These are phyloP conservation scores for Galbula dea DNA, from an alignment of 2,113 vertebrate genomes.

Conservation along the genomic window DNA sequence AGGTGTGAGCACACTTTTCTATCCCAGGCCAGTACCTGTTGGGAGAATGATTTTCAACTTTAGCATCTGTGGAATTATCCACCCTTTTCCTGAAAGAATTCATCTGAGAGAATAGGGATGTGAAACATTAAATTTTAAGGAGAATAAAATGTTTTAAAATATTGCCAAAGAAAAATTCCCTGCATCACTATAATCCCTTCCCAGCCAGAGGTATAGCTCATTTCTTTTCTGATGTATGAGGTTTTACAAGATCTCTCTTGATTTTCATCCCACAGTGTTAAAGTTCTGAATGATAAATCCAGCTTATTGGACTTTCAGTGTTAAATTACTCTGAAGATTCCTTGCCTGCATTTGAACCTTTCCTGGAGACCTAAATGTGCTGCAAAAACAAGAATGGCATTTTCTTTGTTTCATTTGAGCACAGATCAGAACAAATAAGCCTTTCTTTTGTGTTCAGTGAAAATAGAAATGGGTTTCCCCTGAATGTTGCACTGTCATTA, in stretches of 20 bases:
- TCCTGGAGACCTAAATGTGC: not conserved
- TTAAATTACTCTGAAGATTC: not conserved
- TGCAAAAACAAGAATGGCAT: not conserved
- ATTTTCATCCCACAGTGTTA: not conserved
- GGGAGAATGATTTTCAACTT: not conserved
- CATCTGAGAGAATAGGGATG: not conserved
- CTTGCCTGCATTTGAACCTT: not conserved
- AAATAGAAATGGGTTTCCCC: not conserved
- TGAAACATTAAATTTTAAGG: not conserved
- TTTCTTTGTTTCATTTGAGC: not conserved
- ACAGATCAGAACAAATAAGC: not conserved
- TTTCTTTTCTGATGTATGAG: not conserved
- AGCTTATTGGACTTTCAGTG: not conserved
- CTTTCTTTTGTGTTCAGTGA: not conserved
- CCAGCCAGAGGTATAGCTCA: not conserved
- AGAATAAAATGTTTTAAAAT: not conserved
- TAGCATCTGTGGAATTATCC: not conserved
- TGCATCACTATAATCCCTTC: not conserved
- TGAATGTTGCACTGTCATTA: not conserved
- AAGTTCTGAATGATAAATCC: constrained; percentile 21
- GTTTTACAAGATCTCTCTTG: not conserved
- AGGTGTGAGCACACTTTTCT: not conserved
- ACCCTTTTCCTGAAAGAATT: not conserved
- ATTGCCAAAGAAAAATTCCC: not conserved
- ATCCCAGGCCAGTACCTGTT: not conserved